Conservation (phyloP, 2,797 vertebrate genomes). For the Chelon labrosus region DNA sequence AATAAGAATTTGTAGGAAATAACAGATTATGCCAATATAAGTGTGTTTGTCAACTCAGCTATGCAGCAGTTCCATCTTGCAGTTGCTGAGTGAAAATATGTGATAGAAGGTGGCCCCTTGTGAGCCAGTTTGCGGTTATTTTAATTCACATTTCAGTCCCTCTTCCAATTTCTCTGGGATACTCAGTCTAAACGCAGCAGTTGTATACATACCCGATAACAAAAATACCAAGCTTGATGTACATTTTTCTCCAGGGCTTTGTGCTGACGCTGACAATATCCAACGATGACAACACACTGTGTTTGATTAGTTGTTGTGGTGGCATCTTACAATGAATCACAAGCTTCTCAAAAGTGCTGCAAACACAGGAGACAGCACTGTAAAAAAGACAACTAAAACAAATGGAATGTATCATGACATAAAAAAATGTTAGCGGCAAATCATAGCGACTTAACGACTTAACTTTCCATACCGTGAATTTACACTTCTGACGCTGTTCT, state of each 20-base stretch:
- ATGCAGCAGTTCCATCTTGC: constrained; percentile 3
- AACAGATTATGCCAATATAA: no score
- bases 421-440: not conserved
- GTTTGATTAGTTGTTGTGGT: constrained; percentile 25
- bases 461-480: not conserved
- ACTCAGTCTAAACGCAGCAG: constrained; percentile 10
- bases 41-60: not conserved
- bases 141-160: constrained; percentile 20
- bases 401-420: not conserved
- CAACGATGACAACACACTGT: constrained; percentile 26
- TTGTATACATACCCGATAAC: constrained; percentile 24
- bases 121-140: not conserved
- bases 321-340: constrained; percentile 6
- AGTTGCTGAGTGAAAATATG: not conserved
- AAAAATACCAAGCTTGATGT: constrained; percentile 25
- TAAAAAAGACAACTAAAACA: not conserved
- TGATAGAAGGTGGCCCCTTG: not conserved
- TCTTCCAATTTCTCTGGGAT: constrained; percentile 22
- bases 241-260: constrained; percentile 24
- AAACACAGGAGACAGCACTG: not conserved
- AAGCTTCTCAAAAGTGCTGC: not conserved
- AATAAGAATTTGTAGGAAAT: no score
- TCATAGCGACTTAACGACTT: not conserved
- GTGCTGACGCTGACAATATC: constrained; percentile 27
- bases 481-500: constrained; percentile 15